A percentile compares a stretch with the other conserved stretches of the same genome.
phyloP scores from a whole-genome alignment of 1,140 invertebrate species.

The Diabrotica undecimpunctata region DNA sequence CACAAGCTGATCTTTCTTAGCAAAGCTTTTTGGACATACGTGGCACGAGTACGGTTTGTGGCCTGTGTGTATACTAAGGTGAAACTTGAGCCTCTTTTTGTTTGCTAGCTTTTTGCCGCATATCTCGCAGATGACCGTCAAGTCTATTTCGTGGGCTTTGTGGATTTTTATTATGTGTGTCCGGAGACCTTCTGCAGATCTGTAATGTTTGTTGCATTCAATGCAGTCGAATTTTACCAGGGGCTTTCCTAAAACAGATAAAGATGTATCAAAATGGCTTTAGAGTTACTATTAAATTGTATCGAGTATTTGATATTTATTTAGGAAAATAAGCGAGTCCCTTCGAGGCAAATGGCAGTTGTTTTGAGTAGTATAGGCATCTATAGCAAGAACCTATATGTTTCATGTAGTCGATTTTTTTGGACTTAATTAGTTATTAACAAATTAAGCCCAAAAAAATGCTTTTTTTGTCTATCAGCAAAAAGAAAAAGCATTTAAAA shows the following conservation, averaged over 20 bases:
- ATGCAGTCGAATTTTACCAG: conserved; percentile 39
- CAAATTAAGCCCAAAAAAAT: too few species aligned
- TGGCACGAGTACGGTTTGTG: conserved; percentile 70
- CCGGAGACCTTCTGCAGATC: conserved; percentile 36
- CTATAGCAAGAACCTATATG: too few species aligned
- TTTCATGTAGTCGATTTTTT: too few species aligned
- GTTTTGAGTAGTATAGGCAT: too few species aligned
- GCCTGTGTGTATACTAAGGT: conserved; percentile 65
- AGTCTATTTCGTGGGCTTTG: conserved; percentile 27
- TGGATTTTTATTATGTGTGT: conserved; percentile 38
- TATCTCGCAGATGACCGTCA: conserved; percentile 58
- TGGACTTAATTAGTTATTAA: too few species aligned
- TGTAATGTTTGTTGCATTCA: conserved; percentile 41
- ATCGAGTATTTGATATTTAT: too few species aligned
- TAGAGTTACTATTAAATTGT: too few species aligned
- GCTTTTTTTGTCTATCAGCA: too few species aligned
- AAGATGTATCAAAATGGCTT: too few species aligned
- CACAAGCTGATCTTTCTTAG: conserved; percentile 58
- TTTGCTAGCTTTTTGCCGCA: conserved; percentile 76
- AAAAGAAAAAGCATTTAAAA: too few species aligned
- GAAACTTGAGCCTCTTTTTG: conserved; percentile 66
- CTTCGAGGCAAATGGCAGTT: too few species aligned
- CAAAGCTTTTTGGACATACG: conserved; percentile 62
- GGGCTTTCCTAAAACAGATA: conserved; percentile 19
- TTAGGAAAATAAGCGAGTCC: too few species aligned